Conservation (phyloP, 1,140 invertebrate genomes). For the Phocides pigmalion region DNA sequence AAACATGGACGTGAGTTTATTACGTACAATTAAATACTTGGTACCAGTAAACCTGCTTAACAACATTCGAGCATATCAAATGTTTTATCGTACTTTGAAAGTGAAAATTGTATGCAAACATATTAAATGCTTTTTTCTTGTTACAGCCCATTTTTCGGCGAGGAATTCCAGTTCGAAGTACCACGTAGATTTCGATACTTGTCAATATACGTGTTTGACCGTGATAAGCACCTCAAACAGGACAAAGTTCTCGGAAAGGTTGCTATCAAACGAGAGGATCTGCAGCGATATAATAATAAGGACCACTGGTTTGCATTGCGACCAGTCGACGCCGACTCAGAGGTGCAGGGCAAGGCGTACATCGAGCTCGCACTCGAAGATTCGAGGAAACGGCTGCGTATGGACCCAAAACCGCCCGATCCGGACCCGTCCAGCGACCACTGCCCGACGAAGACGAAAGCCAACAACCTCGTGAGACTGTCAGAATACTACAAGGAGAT, state of each 20-base stretch:
- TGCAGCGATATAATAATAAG: conserved; percentile 93
- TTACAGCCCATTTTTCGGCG: conserved; percentile 94
- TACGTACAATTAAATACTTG: conserved; percentile 1
- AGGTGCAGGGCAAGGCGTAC: conserved; percentile 94
- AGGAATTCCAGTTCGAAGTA: conserved; percentile 96
- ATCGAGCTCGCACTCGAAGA: conserved; percentile 86
- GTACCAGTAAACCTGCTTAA: conserved; percentile 19
- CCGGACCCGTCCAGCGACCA: conserved; percentile 62
- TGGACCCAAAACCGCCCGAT: conserved; percentile 73
- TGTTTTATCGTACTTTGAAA: conserved; percentile 13
- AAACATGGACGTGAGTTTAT: not conserved
- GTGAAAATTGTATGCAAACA: not conserved
- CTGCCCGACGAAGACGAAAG: conserved; percentile 65
- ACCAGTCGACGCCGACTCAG: conserved; percentile 93
- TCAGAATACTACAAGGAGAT: conserved; percentile 80
- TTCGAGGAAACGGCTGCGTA: conserved; percentile 69
- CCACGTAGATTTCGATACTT: conserved; percentile 94
- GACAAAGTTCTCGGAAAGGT: conserved; percentile 95
- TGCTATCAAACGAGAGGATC: conserved; percentile 93
- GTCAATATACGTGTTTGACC: conserved; percentile 93
- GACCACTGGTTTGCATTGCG: conserved; percentile 96
- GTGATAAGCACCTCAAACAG: conserved; percentile 92
- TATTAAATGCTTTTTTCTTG: conserved; percentile 35
- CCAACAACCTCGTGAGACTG: conserved; percentile 70
- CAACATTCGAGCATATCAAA: conserved; percentile 1